Percentiles rank a stretch among this genome's conserved stretches.
Evolutionary conservation across 2,797 vertebrate genomes (phyloP).

Genomic region (Danio albolineatus): DNA sequence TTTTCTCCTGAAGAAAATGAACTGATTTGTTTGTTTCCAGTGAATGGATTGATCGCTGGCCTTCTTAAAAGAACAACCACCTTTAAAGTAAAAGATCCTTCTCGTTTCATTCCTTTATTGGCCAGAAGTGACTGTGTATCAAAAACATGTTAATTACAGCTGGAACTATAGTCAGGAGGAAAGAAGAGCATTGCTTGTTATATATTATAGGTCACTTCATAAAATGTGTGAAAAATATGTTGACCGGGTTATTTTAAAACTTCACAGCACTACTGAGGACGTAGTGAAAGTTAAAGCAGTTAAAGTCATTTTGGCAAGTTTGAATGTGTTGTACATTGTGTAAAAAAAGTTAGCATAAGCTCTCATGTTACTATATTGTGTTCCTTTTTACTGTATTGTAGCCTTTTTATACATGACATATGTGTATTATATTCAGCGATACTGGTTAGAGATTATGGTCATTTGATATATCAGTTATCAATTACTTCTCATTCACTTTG

Average conservation of each 20-base stretch:
- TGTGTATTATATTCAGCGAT: conserved; percentile 18
- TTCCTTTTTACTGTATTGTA: conserved; percentile 29
- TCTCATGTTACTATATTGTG: conserved; percentile 69
- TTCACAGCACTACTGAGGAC: conserved; percentile 72
- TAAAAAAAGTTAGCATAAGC: conserved; percentile 75
- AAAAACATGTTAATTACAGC: neutral
- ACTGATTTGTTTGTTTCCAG: conserved; percentile 32
- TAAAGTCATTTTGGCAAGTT: conserved; percentile 61
- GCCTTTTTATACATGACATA: conserved; percentile 49
- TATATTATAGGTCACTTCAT: conserved; percentile 16
- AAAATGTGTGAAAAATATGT: conserved; percentile 58
- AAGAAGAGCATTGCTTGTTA: conserved; percentile 52
- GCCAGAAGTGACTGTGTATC: neutral
- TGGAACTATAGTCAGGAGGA: conserved; percentile 42
- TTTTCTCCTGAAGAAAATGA: conserved; percentile 35
- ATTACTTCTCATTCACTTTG: neutral
- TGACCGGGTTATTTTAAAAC: conserved; percentile 68
- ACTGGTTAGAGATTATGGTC: conserved; percentile 7
- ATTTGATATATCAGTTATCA: conserved; percentile 8
- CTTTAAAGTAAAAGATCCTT: conserved; percentile 10
- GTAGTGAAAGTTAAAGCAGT: conserved; percentile 76
- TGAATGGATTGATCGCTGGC: conserved; percentile 26
- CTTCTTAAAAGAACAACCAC: neutral
- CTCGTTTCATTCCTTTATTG: conserved; percentile 12
- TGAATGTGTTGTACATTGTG: conserved; percentile 82